Percentiles rank a stretch among this genome's conserved stretches.
Evolutionary conservation across 1,140 invertebrate species (phyloP).

Genomic region (Stegodyphus dumicola): DNA sequence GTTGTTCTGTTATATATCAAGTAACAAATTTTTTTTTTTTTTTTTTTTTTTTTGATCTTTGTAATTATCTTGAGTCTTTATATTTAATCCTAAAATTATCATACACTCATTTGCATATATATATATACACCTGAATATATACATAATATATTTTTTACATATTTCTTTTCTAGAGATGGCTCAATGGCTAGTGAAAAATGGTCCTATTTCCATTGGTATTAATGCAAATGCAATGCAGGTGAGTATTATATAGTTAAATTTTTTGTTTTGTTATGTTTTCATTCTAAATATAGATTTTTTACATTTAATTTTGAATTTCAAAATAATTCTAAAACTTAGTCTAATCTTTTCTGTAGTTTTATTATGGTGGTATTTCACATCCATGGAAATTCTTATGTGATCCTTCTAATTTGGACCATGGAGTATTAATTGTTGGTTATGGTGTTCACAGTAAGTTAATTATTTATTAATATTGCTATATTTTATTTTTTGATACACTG

Average conservation of each 20-base stretch:
- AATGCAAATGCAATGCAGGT: slow-evolving; percentile 98
- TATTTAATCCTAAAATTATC: too few species aligned
- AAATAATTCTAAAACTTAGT: neutral
- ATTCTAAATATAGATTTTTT: neutral
- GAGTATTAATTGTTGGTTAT: slow-evolving; percentile 84
- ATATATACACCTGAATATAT: too few species aligned
- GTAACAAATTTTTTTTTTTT: too few species aligned
- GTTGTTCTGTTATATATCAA: too few species aligned
- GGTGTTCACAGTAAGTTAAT: slow-evolving; percentile 55
- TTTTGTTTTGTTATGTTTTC: neutral
- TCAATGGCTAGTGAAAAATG: slow-evolving; percentile 89
- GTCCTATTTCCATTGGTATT: slow-evolving; percentile 96
- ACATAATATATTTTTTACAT: too few species aligned
- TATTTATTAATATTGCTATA: neutral
- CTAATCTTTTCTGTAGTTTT: slow-evolving; percentile 76
- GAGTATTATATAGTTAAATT: slow-evolving; percentile 31
- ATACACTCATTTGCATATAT: too few species aligned
- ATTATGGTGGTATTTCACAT: slow-evolving; percentile 96
- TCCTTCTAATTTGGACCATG: slow-evolving; percentile 85
- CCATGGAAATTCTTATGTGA: slow-evolving; percentile 89
- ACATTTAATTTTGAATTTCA: neutral
- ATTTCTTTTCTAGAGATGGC: slow-evolving; percentile 78
- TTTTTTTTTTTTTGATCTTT: too few species aligned
- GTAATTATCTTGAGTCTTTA: too few species aligned
- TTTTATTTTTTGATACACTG: too few species aligned